Evolutionary conservation across 2,888 invertebrate genomes (phyloP).

Genomic region (Chrysolina americana): DNA sequence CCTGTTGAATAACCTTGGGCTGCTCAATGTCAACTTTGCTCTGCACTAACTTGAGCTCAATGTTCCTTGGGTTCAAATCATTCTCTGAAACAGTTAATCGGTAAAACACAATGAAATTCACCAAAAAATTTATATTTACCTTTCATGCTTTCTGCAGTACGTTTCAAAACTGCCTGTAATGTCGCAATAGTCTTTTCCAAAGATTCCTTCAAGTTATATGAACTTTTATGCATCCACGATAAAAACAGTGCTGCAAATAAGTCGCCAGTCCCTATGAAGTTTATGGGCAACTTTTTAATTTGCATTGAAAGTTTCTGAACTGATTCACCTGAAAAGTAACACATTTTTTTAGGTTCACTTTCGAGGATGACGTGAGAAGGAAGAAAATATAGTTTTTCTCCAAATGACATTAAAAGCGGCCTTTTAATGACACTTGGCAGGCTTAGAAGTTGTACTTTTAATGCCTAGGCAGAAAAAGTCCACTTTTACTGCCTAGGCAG

Average conservation of each 20-base stretch:
- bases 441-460: no score
- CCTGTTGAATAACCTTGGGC: conserved; percentile 66
- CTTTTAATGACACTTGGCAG: no score
- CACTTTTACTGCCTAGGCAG: no score
- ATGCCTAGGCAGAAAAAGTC: no score
- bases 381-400: no score
- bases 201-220: conserved; percentile 77
- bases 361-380: background rate
- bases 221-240: conserved; percentile 83
- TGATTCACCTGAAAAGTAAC: conserved; percentile 38
- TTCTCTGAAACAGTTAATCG: conserved; percentile 58
- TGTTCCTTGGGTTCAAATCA: conserved; percentile 69
- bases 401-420: no score
- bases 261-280: conserved; percentile 86
- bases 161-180: conserved; percentile 84
- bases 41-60: conserved; percentile 87
- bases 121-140: conserved; percentile 67
- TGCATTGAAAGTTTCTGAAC: conserved; percentile 69
- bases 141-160: conserved; percentile 74
- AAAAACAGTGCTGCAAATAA: conserved; percentile 92
- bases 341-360: conserved; percentile 50
- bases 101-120: conserved; percentile 3
- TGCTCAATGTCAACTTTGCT: conserved; percentile 85
- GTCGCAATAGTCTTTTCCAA: conserved; percentile 89
- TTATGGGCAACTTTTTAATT: conserved; percentile 82